Percentiles rank a stretch among this genome's conserved stretches.
Conservation (phyloP, 2,113 vertebrate genomes). For the Lagenorhynchus albirostris region DNA sequence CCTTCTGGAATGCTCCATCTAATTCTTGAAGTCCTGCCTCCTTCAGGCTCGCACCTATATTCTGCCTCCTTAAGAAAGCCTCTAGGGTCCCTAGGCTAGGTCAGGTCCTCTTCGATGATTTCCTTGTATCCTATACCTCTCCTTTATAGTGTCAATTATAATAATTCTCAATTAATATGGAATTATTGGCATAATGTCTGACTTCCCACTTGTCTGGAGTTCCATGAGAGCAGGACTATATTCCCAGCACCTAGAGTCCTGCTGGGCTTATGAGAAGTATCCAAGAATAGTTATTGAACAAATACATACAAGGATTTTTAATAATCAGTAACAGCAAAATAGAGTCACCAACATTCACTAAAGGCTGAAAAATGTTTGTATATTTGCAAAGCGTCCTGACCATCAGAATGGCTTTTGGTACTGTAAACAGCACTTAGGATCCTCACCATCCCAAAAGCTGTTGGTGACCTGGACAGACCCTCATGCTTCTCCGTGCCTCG, state of each 20-base stretch:
- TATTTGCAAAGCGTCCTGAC: neutral
- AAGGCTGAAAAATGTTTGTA: neutral
- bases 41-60: neutral
- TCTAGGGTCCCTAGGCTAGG: neutral
- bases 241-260: neutral
- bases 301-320: neutral
- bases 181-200: neutral
- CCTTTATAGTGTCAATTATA: neutral
- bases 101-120: neutral
- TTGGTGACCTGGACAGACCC: neutral
- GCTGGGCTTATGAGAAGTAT: neutral
- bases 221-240: neutral
- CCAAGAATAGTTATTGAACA: neutral
- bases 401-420: neutral
- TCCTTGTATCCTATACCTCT: neutral
- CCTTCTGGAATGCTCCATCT: neutral
- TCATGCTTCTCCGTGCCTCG: neutral
- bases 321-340: slow-evolving; percentile 6
- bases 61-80: neutral
- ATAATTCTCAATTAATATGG: neutral
- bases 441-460: neutral
- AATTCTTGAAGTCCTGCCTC: neutral
- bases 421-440: neutral
- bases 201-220: neutral
- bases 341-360: neutral